Evolutionary conservation across 2,888 invertebrate species (phyloP), one percentile per base, ranked within the genome.

Genomic region (Drosophila macrospina): DNA sequence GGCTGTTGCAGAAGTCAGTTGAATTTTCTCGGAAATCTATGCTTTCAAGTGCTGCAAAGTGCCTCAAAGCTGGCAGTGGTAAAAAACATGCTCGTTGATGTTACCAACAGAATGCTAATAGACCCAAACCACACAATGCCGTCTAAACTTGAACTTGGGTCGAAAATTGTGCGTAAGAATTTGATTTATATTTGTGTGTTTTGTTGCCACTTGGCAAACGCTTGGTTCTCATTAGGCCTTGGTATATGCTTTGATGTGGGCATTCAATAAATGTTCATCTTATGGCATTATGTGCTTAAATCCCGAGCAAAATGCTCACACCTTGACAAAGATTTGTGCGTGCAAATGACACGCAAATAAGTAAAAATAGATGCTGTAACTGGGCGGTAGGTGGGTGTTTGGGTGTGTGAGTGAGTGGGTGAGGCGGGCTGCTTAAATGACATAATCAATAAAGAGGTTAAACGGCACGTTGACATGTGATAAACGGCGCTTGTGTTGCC

Each of bases 381-480:
- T 10, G 48, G 20, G 44, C 5, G 30, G 1, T 10, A 2, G 13
- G 10, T 10, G 48, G 20, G 44, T 5, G 30, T 0, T 10, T 4
- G 13, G 10, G 11, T 15, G 5, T 5, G 24, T 0, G 2, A 24
- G 2, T 13, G 7, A 28, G 6, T n/a, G n/a, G n/a, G 6, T 2
- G 28, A 7, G 36, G 20, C 13, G 10, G 28, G 48, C 37, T 20
- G 24, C 54, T 61, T 48, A 62, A 62, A 70, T 59, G 71, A 45
- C 68, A 74, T 66, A 83, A 80, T 78, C 83, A 78, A 83, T 83
- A 78, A 64, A 73, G 61, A 52, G 71, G 69, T 74, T 72, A 70
- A 83, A 83, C 66, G 75, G 80, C 69, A 67, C 55, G 56, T 83
- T 80, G 83, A 74, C 83, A 80, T 74, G 86, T 83, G 80, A 83